Evolutionary conservation across 2,113 vertebrate genomes (phyloP).

Genomic region (Zosterops lateralis): DNA sequence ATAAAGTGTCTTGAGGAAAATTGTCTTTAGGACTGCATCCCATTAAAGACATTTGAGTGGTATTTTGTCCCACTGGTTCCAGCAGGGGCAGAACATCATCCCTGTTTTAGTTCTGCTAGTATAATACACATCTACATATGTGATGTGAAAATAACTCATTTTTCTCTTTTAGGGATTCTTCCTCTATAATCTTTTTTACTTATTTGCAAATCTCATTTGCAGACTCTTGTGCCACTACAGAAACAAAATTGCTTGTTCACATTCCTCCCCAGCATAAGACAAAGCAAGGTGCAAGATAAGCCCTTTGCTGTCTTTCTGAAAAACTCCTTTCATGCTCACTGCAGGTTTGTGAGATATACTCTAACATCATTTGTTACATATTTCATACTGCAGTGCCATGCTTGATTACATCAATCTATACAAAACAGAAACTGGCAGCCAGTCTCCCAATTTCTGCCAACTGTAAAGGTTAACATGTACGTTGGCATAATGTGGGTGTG

Average conservation of each 20-base stretch:
- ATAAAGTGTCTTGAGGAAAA: constrained; percentile 52
- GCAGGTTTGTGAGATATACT: constrained; percentile 36
- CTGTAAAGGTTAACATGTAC: constrained; percentile 73
- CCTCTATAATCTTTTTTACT: background rate
- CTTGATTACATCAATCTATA: constrained; percentile 69
- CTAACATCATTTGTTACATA: constrained; percentile 64
- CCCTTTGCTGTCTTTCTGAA: background rate
- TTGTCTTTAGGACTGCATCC: background rate
- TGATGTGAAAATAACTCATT: background rate
- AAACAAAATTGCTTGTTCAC: background rate
- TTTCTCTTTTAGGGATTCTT: background rate
- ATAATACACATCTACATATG: background rate
- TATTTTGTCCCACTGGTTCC: background rate
- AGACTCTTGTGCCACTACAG: background rate
- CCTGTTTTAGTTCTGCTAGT: background rate
- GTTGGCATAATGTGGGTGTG: constrained; percentile 71
- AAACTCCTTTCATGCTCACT: background rate
- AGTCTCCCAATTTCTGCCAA: constrained; percentile 69
- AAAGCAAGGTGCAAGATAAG: background rate
- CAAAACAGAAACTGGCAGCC: constrained; percentile 68
- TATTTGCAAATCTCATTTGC: background rate
- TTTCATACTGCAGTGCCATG: constrained; percentile 67
- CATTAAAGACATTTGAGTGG: constrained; percentile 8
- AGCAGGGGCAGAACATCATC: background rate
- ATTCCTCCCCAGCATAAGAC: background rate